Conservation (phyloP, 2,888 invertebrate genomes). For the Pseudococcus viburni region DNA sequence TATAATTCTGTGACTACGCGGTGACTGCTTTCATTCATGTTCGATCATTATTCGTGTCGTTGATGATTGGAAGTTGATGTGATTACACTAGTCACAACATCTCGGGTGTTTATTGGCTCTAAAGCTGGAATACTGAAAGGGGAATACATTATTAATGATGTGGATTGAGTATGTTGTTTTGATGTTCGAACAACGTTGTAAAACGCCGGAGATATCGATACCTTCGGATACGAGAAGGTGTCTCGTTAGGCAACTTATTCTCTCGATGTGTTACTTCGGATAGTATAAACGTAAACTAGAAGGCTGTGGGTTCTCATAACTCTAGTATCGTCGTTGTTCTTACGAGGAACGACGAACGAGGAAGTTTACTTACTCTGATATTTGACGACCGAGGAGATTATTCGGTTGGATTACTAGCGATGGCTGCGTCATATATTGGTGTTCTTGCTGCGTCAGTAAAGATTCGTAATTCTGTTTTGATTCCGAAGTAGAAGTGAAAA, state of each 20-base stretch:
- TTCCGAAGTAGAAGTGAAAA: slow-evolving; percentile 52
- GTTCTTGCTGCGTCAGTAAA: slow-evolving; percentile 32
- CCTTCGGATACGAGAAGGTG: neutral
- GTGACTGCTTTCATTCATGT: slow-evolving; percentile 8
- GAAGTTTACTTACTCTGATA: slow-evolving; percentile 56
- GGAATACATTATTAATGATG: neutral
- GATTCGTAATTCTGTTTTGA: slow-evolving; percentile 58
- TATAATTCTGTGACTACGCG: slow-evolving; percentile 23
- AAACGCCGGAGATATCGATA: neutral
- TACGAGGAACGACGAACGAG: too few relatives aligned
- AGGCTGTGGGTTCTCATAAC: neutral
- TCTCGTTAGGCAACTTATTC: neutral
- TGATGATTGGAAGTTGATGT: slow-evolving; percentile 72
- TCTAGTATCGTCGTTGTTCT: neutral
- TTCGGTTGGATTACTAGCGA: slow-evolving; percentile 59
- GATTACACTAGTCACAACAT: slow-evolving; percentile 72
- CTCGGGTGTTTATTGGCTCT: slow-evolving; percentile 73
- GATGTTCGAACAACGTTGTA: neutral
- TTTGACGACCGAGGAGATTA: slow-evolving; percentile 57
- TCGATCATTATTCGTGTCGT: slow-evolving; percentile 61
- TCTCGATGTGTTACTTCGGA: neutral
- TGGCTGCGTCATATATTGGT: slow-evolving; percentile 65
- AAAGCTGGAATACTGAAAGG: slow-evolving; percentile 72
- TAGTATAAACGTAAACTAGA: neutral
- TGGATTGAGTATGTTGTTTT: slow-evolving; percentile 59